Evolutionary conservation across 2,113 vertebrate genomes (phyloP).

Genomic region (Atlantisia rogersi): DNA sequence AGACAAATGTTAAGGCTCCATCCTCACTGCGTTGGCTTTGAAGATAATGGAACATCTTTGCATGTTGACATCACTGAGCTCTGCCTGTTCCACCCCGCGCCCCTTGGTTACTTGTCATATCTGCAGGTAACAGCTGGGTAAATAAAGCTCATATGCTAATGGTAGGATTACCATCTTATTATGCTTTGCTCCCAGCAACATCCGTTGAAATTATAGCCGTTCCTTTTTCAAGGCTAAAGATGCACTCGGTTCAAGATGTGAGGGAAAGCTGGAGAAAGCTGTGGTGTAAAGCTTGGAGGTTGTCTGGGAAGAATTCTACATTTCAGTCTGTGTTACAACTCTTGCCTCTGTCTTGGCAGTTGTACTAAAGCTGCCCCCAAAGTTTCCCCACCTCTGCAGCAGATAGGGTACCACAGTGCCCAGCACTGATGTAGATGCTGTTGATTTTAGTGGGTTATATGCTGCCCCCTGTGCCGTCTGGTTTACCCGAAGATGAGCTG

Average conservation of each 20-base stretch:
- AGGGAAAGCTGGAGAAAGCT: neutral
- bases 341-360: neutral
- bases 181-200: neutral
- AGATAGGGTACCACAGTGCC: neutral
- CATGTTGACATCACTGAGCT: neutral
- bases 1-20: neutral
- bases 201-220: neutral
- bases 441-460: neutral
- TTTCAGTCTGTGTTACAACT: neutral
- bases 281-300: neutral
- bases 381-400: neutral
- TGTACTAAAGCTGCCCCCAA: neutral
- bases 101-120: neutral
- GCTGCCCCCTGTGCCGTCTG: neutral
- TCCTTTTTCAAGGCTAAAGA: neutral
- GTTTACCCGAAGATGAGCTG: neutral
- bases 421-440: neutral
- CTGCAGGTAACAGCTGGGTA: constrained; percentile 17
- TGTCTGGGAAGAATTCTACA: neutral
- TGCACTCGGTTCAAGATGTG: neutral
- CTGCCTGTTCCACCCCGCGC: neutral
- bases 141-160: neutral
- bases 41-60: neutral
- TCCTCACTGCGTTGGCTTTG: neutral
- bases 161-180: neutral